Evolutionary conservation across 2,113 vertebrate genomes (phyloP), one percentile per base, ranked within the genome.

Genomic region (Semnornis frantzii): DNA sequence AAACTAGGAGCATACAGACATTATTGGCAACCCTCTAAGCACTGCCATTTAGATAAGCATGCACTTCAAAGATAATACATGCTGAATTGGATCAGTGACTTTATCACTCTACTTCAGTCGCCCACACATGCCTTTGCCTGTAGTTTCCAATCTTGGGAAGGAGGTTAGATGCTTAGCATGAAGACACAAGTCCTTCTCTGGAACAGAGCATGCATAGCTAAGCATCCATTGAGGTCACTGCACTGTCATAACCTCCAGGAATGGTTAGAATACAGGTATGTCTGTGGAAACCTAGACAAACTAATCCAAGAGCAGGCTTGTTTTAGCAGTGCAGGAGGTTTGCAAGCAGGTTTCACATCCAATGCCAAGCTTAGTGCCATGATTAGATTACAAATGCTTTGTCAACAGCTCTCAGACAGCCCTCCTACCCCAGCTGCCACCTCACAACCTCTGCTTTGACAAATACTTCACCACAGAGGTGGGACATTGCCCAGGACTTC

Each of bases 221-320:
- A 87, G 69, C 28, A 55, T 17, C 6, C 5, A 0, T 31, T 31
- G 9, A 1, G 0, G 37, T 13, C 58, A 77, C 54, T 14, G 13
- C 34, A 46, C 25, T 0, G 0, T 13, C 3, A 1, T 5, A 10
- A 28, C 19, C 42, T 50, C 30, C 2, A 1, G 34, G 18, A 5
- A 9, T 1, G 1, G 18, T 24, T 39, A 88, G 7, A 30, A 55
- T 27, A 76, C 46, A 72, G 28, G 19, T 24, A 55, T 7, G 10
- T 9, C 48, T 86, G 33, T 64, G 19, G 27, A 81, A 92, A 92
- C 21, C 42, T 28, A 65, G 31, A 55, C 27, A 18, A 50, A 42
- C 12, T 75, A 34, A 73, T 50, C 59, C 69, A 74, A 74, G 33
- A 90, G 52, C 17, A 92, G 42, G 42, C 20, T 59, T 73, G 50